These are phyloP conservation scores for Sternotherus odoratus DNA, from an alignment of 2,797 vertebrate genomes.

Conservation along the genomic window DNA sequence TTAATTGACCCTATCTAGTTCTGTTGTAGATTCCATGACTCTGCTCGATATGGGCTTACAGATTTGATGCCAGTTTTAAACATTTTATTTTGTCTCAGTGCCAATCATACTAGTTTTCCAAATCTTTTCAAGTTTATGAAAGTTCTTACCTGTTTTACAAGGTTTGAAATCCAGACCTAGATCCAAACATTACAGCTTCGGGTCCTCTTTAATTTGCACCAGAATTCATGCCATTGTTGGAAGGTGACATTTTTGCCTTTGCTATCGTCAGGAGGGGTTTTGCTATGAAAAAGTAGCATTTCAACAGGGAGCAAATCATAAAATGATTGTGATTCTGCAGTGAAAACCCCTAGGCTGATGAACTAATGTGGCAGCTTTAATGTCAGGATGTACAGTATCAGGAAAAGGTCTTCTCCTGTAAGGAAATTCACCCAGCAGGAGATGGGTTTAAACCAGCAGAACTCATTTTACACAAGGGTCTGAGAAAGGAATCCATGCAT, in stretches of 20 bases:
- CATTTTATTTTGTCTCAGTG: neutral
- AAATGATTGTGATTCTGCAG: neutral
- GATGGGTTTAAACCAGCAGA: slow-evolving; percentile 37
- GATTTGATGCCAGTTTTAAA: neutral
- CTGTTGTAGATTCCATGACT: neutral
- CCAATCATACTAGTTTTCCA: neutral
- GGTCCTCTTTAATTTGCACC: neutral
- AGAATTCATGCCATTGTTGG: neutral
- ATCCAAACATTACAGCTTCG: neutral
- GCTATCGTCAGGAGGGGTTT: neutral
- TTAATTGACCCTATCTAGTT: neutral
- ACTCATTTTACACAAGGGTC: neutral
- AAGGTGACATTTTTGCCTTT: neutral
- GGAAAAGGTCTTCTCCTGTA: slow-evolving; percentile 41
- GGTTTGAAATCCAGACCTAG: neutral
- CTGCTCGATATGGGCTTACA: neutral
- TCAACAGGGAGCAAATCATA: neutral
- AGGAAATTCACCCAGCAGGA: slow-evolving; percentile 35
- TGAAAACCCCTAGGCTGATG: slow-evolving; percentile 56
- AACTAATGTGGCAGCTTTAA: slow-evolving; percentile 50
- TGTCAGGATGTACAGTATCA: too few relatives aligned
- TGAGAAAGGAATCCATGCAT: neutral
- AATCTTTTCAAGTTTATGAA: neutral
- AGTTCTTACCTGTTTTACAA: neutral
- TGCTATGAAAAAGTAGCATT: neutral